Base-by-base conservation (phyloP, 2,113 vertebrate species). In the Thinocorus orbignyianus region DNA sequence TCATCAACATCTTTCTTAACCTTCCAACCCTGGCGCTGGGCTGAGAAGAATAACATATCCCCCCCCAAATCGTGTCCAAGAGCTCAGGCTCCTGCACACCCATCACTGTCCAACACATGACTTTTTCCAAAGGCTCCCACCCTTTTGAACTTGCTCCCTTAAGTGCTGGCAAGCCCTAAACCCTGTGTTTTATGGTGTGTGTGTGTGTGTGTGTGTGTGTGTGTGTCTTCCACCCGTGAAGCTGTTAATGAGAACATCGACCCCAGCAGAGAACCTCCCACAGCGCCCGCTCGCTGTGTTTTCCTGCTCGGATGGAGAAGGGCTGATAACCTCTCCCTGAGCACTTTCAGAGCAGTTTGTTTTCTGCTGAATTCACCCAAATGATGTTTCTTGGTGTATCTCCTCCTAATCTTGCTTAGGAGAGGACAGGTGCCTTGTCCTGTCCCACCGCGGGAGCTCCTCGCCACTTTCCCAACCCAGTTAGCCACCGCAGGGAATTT, bases 131-230 rank as follows among this genome's bases (percentile, higher is more conserved):
- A 64, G 65, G 18, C 22, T 39, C 17, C 25, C 72, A 51, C 30
- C 64, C 61, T 58, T 48, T 17, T 6, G 8, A 57, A 35, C 9
- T 42, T 1, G 2, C 2, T 3, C 20, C 60, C 60, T 46, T 12
- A 22, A 44, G 18, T 3, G 1, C 54, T 51, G 52, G 11, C 22
- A n/a, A 71, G 13, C 66, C 41, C 57, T 17, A 54, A 54, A 28
- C 22, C 0, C 0, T 4, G 33, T 22, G 22, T 8, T 37, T 46
- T 15, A 26, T 17, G n/a, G n/a, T n/a, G n/a, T n/a, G n/a, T n/a
- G 41, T 41, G 41, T 10, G 41, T 41, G 41, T 10, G 41, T 41
- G 41, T 41, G 41, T 41, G 41, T 10, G 41, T 41, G 41, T 41
- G 41, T 8, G 6, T 26, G 39, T 51, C 39, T 35, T 39, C 78